A percentile compares a stretch with the other conserved stretches of the same genome.
Conservation (phyloP, 2,113 vertebrate genomes). For the Tragelaphus buxtoni region DNA sequence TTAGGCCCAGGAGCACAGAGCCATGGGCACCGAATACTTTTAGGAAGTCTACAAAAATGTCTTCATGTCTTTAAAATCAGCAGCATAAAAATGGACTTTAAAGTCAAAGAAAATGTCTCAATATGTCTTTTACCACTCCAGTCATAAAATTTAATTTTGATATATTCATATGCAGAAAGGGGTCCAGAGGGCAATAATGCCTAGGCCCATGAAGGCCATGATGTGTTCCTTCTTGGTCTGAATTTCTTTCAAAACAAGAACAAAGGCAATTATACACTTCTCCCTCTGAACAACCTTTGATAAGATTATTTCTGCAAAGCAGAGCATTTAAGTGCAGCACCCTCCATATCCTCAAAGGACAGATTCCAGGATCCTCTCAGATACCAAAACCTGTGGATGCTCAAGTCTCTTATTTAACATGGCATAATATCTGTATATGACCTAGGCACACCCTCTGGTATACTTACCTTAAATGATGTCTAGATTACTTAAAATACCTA, state of each 20-base stretch:
- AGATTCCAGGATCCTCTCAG: background rate
- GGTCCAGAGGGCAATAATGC: background rate
- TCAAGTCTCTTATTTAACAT: background rate
- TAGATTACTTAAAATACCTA: background rate
- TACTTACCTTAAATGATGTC: background rate
- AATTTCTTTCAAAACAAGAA: background rate
- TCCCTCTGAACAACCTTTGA: background rate
- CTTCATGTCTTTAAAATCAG: background rate
- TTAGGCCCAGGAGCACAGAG: background rate
- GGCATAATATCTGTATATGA: background rate
- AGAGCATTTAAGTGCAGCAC: background rate
- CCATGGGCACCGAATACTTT: background rate
- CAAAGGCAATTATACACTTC: background rate
- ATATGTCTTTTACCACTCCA: background rate
- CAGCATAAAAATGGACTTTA: background rate
- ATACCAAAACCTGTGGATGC: background rate
- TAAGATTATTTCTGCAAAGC: background rate
- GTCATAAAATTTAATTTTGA: background rate
- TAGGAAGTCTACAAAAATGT: background rate
- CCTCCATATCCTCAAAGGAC: background rate
- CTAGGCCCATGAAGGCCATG: background rate
- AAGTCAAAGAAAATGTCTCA: background rate
- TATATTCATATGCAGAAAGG: background rate
- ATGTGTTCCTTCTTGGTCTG: background rate
- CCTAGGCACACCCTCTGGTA: background rate